phyloP scores from a whole-genome alignment of 2,888 invertebrate species.

The Chaitophorus viminalis region DNA sequence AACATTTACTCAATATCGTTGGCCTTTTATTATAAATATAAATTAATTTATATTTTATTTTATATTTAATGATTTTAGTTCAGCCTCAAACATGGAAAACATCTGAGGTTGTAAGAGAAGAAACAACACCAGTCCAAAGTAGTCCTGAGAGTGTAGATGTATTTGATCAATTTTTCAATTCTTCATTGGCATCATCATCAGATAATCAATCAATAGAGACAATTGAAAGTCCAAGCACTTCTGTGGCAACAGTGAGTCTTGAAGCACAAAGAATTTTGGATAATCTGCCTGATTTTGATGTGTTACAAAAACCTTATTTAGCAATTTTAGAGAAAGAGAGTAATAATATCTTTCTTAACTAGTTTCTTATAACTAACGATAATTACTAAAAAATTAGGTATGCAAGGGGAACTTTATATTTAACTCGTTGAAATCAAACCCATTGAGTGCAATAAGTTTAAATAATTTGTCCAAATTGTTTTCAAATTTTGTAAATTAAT shows the following conservation, averaged over 20 bases:
- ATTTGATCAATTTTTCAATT: slow-evolving; percentile 27
- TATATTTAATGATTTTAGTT: slow-evolving; percentile 37
- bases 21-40: not conserved
- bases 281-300: slow-evolving; percentile 64
- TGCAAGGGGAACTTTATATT: not conserved
- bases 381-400: not conserved
- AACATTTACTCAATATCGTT: not conserved
- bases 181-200: not conserved
- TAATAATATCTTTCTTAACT: slow-evolving; percentile 30
- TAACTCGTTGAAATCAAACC: slow-evolving; percentile 31
- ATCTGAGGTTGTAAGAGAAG: slow-evolving; percentile 13
- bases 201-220: slow-evolving; percentile 8
- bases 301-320: slow-evolving; percentile 64
- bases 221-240: not conserved
- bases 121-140: not conserved
- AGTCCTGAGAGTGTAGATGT: slow-evolving; percentile 27
- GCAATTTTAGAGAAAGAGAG: slow-evolving; percentile 61
- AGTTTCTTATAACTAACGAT: slow-evolving; percentile 1
- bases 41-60: not conserved
- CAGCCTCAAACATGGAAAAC: slow-evolving; percentile 46
- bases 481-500: slow-evolving; percentile 26
- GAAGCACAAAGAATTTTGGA: slow-evolving; percentile 64
- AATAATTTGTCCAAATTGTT: slow-evolving; percentile 47
- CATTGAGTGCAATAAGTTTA: slow-evolving; percentile 54
- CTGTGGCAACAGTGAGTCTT: slow-evolving; percentile 54